Evolutionary conservation across 1,140 invertebrate genomes (phyloP).

Genomic region (Zophobas morio): DNA sequence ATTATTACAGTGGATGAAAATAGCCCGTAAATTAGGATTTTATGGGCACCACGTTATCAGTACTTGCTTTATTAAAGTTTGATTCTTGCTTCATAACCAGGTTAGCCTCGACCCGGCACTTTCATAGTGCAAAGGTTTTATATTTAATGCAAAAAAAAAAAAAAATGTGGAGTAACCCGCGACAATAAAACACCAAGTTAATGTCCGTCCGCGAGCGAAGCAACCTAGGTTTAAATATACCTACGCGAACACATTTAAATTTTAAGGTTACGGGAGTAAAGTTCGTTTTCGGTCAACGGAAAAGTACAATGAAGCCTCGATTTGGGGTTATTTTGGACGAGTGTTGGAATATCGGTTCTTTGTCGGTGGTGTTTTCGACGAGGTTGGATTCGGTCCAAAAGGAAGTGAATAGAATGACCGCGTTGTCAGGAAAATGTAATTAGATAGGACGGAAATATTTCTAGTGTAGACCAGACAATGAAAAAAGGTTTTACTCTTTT

Average conservation of each 20-base stretch:
- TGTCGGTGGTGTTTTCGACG: too few relatives aligned
- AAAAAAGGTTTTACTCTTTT: too few relatives aligned
- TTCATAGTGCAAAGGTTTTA: background rate
- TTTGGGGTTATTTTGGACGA: background rate
- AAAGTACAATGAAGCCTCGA: constrained; percentile 11
- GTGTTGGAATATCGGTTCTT: too few relatives aligned
- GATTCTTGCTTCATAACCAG: constrained; percentile 8
- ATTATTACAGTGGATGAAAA: constrained; percentile 34
- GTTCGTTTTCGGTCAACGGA: constrained; percentile 31
- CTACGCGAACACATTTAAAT: constrained; percentile 7
- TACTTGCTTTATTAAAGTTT: background rate
- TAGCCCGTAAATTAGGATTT: constrained; percentile 32
- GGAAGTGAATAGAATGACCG: background rate
- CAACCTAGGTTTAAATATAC: constrained; percentile 6
- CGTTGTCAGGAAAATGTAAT: constrained; percentile 4
- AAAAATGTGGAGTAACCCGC: constrained; percentile 1
- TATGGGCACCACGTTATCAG: constrained; percentile 25
- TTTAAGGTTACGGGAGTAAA: constrained; percentile 34
- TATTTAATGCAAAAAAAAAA: constrained; percentile 18
- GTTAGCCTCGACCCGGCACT: background rate
- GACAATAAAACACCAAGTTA: constrained; percentile 31
- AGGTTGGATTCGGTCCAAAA: background rate
- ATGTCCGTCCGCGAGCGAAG: background rate
- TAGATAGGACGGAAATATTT: constrained; percentile 6
- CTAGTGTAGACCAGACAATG: background rate